Percentiles rank a stretch among this genome's conserved stretches.
Conservation (phyloP, 2,797 vertebrate genomes). For the Vultur gryphus region DNA sequence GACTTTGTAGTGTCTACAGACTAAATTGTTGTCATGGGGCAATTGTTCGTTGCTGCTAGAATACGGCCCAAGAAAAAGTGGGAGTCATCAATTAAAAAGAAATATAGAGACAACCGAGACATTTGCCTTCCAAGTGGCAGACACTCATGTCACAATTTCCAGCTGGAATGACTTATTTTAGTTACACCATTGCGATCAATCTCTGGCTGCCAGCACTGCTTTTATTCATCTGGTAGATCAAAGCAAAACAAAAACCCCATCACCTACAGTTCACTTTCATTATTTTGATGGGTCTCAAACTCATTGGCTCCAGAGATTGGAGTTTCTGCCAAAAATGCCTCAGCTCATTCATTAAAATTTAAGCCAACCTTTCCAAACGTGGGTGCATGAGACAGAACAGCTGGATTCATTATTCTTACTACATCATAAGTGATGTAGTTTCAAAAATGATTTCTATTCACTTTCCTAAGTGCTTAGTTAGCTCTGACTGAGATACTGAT, state of each 20-base stretch:
- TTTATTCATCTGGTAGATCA: conserved; percentile 20
- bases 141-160: conserved; percentile 28
- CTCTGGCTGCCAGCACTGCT: conserved; percentile 4
- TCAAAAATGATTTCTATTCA: neutral
- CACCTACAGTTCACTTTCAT: conserved; percentile 7
- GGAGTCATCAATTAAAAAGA: conserved; percentile 17
- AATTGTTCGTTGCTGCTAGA: neutral
- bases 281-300: conserved; percentile 47
- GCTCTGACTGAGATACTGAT: neutral
- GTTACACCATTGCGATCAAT: conserved; percentile 23
- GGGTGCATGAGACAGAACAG: conserved; percentile 22
- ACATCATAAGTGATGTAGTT: neutral
- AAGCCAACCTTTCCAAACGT: neutral
- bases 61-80: neutral
- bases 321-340: conserved; percentile 15
- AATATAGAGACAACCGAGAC: neutral
- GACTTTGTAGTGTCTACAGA: neutral
- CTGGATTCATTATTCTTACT: conserved; percentile 21
- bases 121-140: conserved; percentile 41
- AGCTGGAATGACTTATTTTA: conserved; percentile 43
- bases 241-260: conserved; percentile 32
- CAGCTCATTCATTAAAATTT: neutral
- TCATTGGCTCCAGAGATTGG: conserved; percentile 15
- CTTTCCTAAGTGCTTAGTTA: neutral
- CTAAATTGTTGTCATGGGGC: neutral